Conservation (phyloP, 2,113 vertebrate species). For the Cyanoderma ruficeps region DNA sequence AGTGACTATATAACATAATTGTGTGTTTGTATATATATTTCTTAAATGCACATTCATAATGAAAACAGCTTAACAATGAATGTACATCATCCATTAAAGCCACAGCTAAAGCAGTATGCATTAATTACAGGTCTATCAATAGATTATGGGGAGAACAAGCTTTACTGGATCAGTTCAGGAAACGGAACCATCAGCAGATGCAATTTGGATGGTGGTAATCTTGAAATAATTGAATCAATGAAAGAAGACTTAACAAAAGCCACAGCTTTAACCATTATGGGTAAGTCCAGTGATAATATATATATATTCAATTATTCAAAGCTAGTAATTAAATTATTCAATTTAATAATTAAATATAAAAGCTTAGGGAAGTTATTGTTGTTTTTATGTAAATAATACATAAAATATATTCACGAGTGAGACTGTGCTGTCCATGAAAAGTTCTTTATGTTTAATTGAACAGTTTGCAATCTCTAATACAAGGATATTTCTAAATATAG, state of each 20-base stretch:
- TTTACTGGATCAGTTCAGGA: conserved; percentile 98
- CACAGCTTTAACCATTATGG: conserved; percentile 95
- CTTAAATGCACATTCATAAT: not conserved
- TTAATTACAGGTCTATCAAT: conserved; percentile 90
- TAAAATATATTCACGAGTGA: not conserved
- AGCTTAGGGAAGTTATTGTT: not conserved
- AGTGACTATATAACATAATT: not conserved
- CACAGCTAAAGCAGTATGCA: conserved; percentile 19
- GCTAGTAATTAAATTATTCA: too few relatives aligned
- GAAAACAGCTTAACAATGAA: not conserved
- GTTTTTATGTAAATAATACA: not conserved
- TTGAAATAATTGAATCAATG: conserved; percentile 94
- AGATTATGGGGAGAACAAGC: conserved; percentile 90
- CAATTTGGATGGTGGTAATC: conserved; percentile 90
- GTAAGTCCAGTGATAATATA: conserved; percentile 78
- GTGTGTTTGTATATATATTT: accelerated
- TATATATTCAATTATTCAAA: conserved; percentile 19
- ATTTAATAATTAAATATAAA: conserved; percentile 67
- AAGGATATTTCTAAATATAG: not conserved
- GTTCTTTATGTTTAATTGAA: not conserved
- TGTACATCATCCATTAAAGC: not conserved
- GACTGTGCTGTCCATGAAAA: not conserved
- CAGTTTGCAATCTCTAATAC: not conserved
- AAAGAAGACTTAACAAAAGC: conserved; percentile 93
- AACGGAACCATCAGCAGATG: conserved; percentile 98